phyloP scores from a whole-genome alignment of 2,113 vertebrate species.

The Plecturocebus donacophilus region DNA sequence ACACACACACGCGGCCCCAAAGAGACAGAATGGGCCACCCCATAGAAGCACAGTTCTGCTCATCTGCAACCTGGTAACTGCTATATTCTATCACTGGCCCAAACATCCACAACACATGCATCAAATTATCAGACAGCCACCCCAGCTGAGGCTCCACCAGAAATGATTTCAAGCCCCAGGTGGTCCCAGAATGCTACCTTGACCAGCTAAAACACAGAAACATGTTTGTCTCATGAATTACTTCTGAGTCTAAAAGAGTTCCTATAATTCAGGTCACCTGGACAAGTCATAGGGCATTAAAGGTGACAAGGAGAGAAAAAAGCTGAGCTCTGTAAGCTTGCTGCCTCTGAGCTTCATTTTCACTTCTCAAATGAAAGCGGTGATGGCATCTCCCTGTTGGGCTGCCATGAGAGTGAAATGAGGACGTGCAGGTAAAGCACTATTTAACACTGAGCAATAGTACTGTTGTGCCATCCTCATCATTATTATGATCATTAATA shows the following conservation, averaged over 20 bases:
- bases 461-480: too few species aligned
- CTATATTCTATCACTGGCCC: background rate
- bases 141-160: background rate
- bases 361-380: background rate
- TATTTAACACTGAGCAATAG: too few species aligned
- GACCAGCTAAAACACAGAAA: background rate
- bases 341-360: background rate
- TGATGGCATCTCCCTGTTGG: background rate
- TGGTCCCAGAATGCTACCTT: background rate
- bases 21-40: background rate
- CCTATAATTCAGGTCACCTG: background rate
- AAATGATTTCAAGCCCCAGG: background rate
- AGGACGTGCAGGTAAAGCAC: background rate
- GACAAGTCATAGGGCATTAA: background rate
- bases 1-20: background rate
- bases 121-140: background rate
- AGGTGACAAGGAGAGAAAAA: background rate
- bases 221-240: background rate
- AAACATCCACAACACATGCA: background rate
- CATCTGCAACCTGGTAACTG: background rate
- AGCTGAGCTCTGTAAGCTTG: background rate
- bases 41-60: background rate
- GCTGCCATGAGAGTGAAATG: accelerated
- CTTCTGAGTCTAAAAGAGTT: background rate
- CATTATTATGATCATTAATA: accelerated